Evolutionary conservation across 2,113 vertebrate genomes (phyloP), one percentile per base, ranked within the genome.

Genomic region (Conger conger): DNA sequence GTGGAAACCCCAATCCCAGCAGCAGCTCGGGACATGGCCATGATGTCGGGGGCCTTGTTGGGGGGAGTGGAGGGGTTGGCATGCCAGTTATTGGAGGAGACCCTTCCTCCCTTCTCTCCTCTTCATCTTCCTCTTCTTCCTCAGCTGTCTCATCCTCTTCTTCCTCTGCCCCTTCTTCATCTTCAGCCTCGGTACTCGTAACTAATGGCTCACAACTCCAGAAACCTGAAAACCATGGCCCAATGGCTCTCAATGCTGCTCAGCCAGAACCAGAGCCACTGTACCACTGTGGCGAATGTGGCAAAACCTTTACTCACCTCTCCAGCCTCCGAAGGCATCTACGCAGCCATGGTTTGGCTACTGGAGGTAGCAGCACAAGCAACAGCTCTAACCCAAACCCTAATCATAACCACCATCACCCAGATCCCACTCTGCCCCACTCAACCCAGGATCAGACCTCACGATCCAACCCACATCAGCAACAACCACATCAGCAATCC

Each of bases 251-350:
- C 60, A 93, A 93, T 78, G 63, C 90, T 86, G 83, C 94, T 88
- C 92, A 92, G 38, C 92, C 93, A 50, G 94, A 94, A 85, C 54
- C 92, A 86, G 94, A 95, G 73, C 88, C 92, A 0, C 13, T 94
- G 85, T 96, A 96, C 92, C 94, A 93, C 88, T 96, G 95, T 87
- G 93, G 93, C 76, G 95, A 96, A 83, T 96, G 95, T 91, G 92
- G 92, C 86, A 96, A 96, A 94, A 95, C 91, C 82, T 96, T 96
- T 77, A 94, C 94, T 90, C 95, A 96, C 88, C 94, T 96, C 83
- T 96, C 95, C 68, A 96, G 95, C 90, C 93, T 96, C 90, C 93
- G 95, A 85, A 94, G 95, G 88, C 95, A 96, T 89, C 86, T 96
- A 87, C 95, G 95, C 85, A 95, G 95, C 92, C 95, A 96, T 91